Percentiles rank a stretch among this genome's conserved stretches.
Evolutionary conservation across 2,888 invertebrate species (phyloP).

Genomic region (Slavum lentiscoides): DNA sequence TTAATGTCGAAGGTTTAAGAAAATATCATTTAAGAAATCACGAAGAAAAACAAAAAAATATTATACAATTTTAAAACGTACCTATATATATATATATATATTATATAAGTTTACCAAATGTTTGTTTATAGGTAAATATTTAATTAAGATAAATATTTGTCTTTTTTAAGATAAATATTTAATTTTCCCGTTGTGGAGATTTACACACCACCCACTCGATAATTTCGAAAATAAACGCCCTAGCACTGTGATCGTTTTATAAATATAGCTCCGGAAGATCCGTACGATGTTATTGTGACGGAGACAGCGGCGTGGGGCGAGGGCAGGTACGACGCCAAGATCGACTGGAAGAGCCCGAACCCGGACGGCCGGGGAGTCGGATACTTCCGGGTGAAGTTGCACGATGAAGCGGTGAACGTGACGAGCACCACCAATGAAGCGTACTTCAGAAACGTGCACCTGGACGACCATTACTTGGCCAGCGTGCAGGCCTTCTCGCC

Average conservation of each 20-base stretch:
- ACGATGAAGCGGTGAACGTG: background rate
- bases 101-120: too few relatives aligned
- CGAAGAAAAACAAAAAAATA: too few relatives aligned
- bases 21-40: too few relatives aligned
- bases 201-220: background rate
- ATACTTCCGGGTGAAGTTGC: conserved; percentile 2
- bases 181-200: too few relatives aligned
- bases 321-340: background rate
- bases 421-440: background rate
- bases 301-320: background rate
- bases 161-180: too few relatives aligned
- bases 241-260: background rate
- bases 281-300: background rate
- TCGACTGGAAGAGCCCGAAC: conserved; percentile 16
- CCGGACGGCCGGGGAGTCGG: background rate
- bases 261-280: background rate
- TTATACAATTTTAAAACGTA: too few relatives aligned
- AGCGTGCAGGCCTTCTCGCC: conserved; percentile 34
- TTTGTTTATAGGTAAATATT: too few relatives aligned
- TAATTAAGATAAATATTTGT: too few relatives aligned
- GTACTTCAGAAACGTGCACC: conserved; percentile 6
- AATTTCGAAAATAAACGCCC: background rate
- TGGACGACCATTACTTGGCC: background rate
- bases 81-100: too few relatives aligned
- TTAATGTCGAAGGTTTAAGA: too few relatives aligned